phyloP scores from a whole-genome alignment of 2,797 vertebrate species.

The Poecilia wingei region DNA sequence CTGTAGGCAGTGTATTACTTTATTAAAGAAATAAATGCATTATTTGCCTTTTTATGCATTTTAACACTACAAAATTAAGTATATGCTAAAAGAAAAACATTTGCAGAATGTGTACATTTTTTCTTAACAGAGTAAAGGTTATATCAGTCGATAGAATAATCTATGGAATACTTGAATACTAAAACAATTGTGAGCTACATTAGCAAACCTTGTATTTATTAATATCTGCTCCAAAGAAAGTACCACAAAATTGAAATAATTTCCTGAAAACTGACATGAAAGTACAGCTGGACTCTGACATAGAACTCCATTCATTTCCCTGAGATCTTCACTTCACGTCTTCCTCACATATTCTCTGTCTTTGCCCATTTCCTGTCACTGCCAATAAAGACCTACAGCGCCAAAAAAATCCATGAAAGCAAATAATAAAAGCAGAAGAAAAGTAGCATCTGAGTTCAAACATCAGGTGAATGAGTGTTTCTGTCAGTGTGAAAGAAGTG shows the following conservation, averaged over 20 bases:
- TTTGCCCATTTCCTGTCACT: background rate
- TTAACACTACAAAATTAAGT: background rate
- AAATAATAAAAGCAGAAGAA: background rate
- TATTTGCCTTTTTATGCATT: background rate
- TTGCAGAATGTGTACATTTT: background rate
- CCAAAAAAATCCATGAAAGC: background rate
- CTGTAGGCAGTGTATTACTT: background rate
- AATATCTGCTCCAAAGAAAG: background rate
- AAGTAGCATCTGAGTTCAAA: conserved; percentile 16
- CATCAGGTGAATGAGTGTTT: conserved; percentile 32
- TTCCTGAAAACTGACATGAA: background rate
- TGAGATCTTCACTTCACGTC: background rate
- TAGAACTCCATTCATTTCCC: background rate
- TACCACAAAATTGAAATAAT: background rate
- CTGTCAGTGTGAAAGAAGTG: conserved; percentile 45
- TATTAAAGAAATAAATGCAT: background rate
- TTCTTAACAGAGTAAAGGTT: background rate
- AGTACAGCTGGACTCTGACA: background rate
- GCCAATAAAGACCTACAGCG: background rate
- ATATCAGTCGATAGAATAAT: background rate
- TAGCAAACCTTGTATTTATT: background rate
- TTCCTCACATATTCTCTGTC: background rate
- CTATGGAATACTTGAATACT: background rate
- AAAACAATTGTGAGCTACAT: background rate
- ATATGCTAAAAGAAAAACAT: background rate